A percentile compares a stretch with the other conserved stretches of the same genome.
phyloP scores from a whole-genome alignment of 1,140 invertebrate species.

The Lycorma delicatula region DNA sequence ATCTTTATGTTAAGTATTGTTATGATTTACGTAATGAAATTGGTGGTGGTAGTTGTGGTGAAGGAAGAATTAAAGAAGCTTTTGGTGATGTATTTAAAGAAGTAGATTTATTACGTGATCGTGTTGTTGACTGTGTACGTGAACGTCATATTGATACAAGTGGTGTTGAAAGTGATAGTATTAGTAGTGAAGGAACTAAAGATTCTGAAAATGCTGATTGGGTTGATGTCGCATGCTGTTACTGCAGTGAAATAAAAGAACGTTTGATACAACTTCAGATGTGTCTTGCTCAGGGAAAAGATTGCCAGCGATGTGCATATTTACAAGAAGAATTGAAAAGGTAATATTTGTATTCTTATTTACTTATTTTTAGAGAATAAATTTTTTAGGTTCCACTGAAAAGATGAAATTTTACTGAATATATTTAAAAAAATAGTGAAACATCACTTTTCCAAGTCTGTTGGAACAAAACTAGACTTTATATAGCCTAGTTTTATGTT shows the following conservation, averaged over 20 bases:
- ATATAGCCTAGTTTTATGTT: no score
- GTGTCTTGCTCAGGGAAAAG: constrained; percentile 19
- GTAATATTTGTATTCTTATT: no score
- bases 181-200: neutral
- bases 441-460: no score
- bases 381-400: no score
- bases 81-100: constrained; percentile 23
- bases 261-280: constrained; percentile 26
- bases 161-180: neutral
- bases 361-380: no score
- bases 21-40: constrained; percentile 35
- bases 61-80: constrained; percentile 21
- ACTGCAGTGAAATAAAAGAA: constrained; percentile 25
- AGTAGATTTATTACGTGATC: constrained; percentile 19
- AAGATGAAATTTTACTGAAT: no score
- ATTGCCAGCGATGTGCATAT: constrained; percentile 49
- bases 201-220: constrained; percentile 18
- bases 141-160: constrained; percentile 7
- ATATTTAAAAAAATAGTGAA: no score
- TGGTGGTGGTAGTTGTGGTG: constrained; percentile 8
- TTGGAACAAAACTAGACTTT: no score
- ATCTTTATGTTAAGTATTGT: constrained; percentile 50
- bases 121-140: constrained; percentile 16
- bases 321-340: constrained; percentile 47
- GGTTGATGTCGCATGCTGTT: constrained; percentile 23